These are phyloP conservation scores for Progne subis DNA, from an alignment of 2,113 vertebrate genomes.

Conservation along the genomic window DNA sequence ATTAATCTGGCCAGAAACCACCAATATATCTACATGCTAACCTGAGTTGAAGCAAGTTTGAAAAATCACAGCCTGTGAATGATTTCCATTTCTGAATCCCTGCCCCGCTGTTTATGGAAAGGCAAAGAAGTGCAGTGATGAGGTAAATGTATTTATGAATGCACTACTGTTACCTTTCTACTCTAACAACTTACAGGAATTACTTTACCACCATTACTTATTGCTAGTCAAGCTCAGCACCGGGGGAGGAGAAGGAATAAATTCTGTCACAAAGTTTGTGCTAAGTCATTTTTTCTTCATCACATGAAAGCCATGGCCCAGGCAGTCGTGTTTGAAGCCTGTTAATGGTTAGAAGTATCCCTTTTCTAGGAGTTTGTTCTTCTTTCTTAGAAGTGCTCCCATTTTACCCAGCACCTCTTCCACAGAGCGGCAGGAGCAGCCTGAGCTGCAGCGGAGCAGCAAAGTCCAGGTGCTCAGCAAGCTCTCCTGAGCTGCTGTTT, in stretches of 20 bases:
- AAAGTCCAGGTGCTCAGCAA: background rate
- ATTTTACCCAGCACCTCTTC: background rate
- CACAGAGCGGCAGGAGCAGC: background rate
- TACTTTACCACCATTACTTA: slow-evolving; percentile 25
- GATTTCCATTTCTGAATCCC: background rate
- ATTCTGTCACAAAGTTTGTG: background rate
- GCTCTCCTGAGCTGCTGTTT: background rate
- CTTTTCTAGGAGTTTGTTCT: background rate
- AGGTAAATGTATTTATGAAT: slow-evolving; percentile 11
- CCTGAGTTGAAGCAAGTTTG: background rate
- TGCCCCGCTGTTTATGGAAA: background rate
- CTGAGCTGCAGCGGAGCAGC: background rate
- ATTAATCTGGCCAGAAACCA: background rate
- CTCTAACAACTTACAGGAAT: slow-evolving; percentile 3
- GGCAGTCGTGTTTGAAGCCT: background rate
- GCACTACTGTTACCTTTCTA: slow-evolving; percentile 27
- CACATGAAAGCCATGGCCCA: background rate
- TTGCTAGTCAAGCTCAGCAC: background rate
- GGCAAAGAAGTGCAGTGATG: background rate
- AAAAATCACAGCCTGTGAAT: background rate
- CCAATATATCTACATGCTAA: background rate
- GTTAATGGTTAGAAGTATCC: background rate
- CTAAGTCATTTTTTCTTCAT: background rate
- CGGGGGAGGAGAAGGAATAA: background rate
- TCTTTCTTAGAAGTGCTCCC: background rate